Evolutionary conservation across 2,888 invertebrate genomes (phyloP), one percentile per base, ranked within the genome.

Genomic region (Platycnemis pennipes): DNA sequence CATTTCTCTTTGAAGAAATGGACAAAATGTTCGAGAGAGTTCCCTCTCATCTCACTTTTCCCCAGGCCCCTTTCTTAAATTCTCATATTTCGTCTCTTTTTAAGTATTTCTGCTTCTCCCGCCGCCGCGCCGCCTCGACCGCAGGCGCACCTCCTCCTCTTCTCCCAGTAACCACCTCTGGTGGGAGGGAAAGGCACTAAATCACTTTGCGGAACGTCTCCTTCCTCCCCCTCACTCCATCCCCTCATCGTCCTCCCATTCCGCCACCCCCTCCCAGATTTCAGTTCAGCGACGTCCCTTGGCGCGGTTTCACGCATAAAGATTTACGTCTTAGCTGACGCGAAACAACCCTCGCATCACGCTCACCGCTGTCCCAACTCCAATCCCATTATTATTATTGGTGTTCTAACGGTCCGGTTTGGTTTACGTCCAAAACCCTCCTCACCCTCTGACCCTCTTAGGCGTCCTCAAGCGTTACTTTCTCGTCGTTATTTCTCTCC

Each of bases 181-280:
- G 53, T 22, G 88, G 37, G 49, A 45, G 88, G 42, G 53, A 37
- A 37, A 37, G 88, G 88, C 42, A 31, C 37, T 89, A 89, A 89
- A 89, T 89, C 88, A 89, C 53, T 19, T 19, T 19, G 53, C 53
- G 88, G 88, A 89, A 89, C 88, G n/a, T 89, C 37, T 88, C n/a
- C 37, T 42, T 37, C 88, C 31, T 89, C 53, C 88, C 26, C 11
- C 88, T 11, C 53, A 31, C 77, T 37, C 11, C 37, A 8, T 0
- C 37, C 77, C 77, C 11, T 37, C 77, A 11, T n/a, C 77, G 13
- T 0, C 77, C 11, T n/a, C 13, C 77, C 13, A 37, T 16, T 3
- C 31, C 77, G 37, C 37, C 49, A 16, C 11, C 77, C 77, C n/a
- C 13, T 53, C 63, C 63, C 8, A 26, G 37, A 77, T 37, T 37